Conservation (phyloP, 2,888 invertebrate genomes). For the Hypolimnas misippus region DNA sequence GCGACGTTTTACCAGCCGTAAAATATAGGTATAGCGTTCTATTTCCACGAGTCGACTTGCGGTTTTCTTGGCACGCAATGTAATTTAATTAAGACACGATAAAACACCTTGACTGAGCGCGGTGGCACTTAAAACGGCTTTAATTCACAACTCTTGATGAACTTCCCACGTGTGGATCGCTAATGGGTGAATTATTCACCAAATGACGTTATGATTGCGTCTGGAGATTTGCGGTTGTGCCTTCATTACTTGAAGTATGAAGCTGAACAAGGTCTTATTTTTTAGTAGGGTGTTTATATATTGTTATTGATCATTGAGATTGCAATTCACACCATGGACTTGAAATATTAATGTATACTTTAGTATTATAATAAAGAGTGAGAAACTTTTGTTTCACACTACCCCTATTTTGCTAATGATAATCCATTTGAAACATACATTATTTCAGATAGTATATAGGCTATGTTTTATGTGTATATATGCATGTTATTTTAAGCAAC, state of each 20-base stretch:
- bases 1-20: conserved; percentile 13
- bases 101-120: conserved; percentile 62
- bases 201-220: conserved; percentile 42
- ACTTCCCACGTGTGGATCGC: conserved; percentile 58
- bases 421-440: too few relatives aligned
- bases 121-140: conserved; percentile 64
- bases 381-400: too few relatives aligned
- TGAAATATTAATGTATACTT: too few relatives aligned
- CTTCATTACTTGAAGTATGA: conserved; percentile 11
- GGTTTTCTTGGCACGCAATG: conserved; percentile 39
- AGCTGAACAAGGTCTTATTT: not conserved
- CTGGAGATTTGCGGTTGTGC: conserved; percentile 38
- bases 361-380: too few relatives aligned
- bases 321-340: too few relatives aligned
- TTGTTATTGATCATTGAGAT: not conserved
- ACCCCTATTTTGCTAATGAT: too few relatives aligned
- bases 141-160: conserved; percentile 66
- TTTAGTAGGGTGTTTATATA: not conserved
- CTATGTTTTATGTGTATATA: too few relatives aligned
- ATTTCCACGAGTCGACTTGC: conserved; percentile 24
- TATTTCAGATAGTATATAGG: too few relatives aligned
- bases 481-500: too few relatives aligned
- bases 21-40: conserved; percentile 11
- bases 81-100: conserved; percentile 75
- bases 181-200: conserved; percentile 65